Evolutionary conservation across 2,888 invertebrate species (phyloP).

Genomic region (Euphydryas editha): DNA sequence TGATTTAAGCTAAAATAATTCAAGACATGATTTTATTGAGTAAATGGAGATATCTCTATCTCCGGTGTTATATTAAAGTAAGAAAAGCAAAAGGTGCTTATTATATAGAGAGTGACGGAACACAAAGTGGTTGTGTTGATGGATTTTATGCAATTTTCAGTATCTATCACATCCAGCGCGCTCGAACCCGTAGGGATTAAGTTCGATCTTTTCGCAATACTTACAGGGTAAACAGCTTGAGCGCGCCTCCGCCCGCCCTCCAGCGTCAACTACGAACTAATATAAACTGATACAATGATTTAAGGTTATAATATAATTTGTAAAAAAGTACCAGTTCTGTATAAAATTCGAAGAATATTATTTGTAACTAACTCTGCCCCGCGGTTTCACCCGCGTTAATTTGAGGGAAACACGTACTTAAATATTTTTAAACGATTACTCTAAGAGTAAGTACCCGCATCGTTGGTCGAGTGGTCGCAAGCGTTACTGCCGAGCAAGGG

Average conservation of each 20-base stretch:
- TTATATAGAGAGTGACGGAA: constrained; percentile 43
- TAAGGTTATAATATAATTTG: not conserved
- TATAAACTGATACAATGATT: constrained; percentile 19
- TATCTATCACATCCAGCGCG: constrained; percentile 80
- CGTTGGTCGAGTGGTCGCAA: no score
- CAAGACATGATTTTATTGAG: no score
- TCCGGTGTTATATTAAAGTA: constrained; percentile 50
- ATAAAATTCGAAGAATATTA: no score
- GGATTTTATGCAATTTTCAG: constrained; percentile 84
- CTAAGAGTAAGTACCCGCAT: no score
- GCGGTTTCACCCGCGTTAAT: no score
- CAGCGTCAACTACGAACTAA: constrained; percentile 47
- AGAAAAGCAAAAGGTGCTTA: constrained; percentile 41
- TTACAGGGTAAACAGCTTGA: constrained; percentile 74
- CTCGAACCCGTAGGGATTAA: constrained; percentile 75
- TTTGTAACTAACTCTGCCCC: no score
- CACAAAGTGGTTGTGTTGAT: constrained; percentile 77
- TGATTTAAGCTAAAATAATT: no score
- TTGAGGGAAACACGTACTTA: no score
- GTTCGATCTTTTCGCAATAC: constrained; percentile 82
- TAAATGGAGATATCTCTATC: constrained; percentile 25
- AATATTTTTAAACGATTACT: no score
- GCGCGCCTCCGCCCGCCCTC: constrained; percentile 46
- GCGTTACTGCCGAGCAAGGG: no score
- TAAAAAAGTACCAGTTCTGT: no score